phyloP scores from a whole-genome alignment of 2,888 invertebrate genomes.

The Diarsia brunnea region DNA sequence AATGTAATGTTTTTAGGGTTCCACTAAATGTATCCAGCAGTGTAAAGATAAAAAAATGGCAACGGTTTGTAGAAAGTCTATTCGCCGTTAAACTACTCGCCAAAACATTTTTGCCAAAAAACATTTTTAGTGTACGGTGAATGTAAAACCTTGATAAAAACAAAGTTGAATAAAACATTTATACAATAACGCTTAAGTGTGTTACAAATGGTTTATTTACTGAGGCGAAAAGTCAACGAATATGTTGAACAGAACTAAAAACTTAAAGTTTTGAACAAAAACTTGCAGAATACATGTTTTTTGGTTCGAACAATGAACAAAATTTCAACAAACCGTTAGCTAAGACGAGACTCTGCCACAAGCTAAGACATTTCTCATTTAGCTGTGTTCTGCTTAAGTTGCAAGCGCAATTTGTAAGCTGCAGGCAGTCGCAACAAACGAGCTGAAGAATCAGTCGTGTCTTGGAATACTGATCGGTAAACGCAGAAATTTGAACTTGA shows the following conservation, averaged over 20 bases:
- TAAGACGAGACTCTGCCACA: constrained; percentile 45
- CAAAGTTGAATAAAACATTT: constrained; percentile 18
- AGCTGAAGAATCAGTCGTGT: constrained; percentile 40
- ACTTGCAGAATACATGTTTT: not conserved
- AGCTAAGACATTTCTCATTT: constrained; percentile 54
- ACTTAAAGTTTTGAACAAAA: not conserved
- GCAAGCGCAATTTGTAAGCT: constrained; percentile 52
- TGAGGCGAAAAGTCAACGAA: not conserved
- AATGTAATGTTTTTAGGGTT: constrained; percentile 22
- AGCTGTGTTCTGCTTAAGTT: constrained; percentile 44
- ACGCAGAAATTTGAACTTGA: constrained; percentile 12
- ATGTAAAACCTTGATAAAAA: constrained; percentile 28
- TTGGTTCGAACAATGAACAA: constrained; percentile 37
- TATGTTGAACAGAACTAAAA: not conserved
- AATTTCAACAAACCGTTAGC: constrained; percentile 53
- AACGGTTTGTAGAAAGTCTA: constrained; percentile 60
- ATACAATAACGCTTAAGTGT: constrained; percentile 5
- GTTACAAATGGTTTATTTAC: constrained; percentile 11
- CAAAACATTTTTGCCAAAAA: constrained; percentile 45
- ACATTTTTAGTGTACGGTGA: constrained; percentile 26
- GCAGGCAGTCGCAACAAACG: constrained; percentile 35
- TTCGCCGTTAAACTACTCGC: constrained; percentile 40
- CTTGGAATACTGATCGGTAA: constrained; percentile 33
- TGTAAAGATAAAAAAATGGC: constrained; percentile 58
- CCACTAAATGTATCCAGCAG: constrained; percentile 52